These are phyloP conservation scores for Chromobotia macracanthus DNA, from an alignment of 2,797 vertebrate species.

Conservation along the genomic window DNA sequence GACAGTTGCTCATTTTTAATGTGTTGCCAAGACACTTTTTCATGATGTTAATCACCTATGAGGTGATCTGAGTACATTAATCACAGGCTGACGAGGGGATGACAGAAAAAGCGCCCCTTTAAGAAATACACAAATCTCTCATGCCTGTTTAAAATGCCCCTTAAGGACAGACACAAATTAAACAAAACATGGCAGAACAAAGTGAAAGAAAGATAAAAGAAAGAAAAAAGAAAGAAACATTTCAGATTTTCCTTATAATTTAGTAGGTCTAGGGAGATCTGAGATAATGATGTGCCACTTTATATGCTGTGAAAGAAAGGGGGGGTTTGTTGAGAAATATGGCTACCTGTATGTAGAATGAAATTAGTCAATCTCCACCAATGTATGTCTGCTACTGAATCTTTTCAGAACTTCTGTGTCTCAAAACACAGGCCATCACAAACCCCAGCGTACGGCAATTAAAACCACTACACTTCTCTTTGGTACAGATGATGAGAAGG, in stretches of 20 bases:
- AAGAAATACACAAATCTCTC: slow-evolving; percentile 33
- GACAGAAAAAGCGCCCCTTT: slow-evolving; percentile 33
- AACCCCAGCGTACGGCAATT: slow-evolving; percentile 74
- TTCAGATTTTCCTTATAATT: slow-evolving; percentile 73
- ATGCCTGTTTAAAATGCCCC: slow-evolving; percentile 32
- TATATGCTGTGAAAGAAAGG: background rate
- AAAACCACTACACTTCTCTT: slow-evolving; percentile 73
- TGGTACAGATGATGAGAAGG: slow-evolving; percentile 66
- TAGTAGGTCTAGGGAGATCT: slow-evolving; percentile 69
- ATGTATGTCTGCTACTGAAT: slow-evolving; percentile 54
- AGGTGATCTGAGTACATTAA: slow-evolving; percentile 73
- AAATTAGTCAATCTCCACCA: background rate
- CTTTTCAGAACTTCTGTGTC: slow-evolving; percentile 70
- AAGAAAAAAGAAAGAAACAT: slow-evolving; percentile 37
- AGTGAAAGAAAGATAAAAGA: background rate
- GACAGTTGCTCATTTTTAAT: slow-evolving; percentile 51
- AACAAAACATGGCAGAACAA: slow-evolving; percentile 28
- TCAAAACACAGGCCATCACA: slow-evolving; percentile 72
- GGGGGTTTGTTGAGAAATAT: no score
- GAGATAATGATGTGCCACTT: slow-evolving; percentile 22
- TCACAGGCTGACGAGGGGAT: slow-evolving; percentile 65
- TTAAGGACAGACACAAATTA: slow-evolving; percentile 39
- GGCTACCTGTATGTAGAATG: slow-evolving; percentile 22
- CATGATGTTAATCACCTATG: slow-evolving; percentile 66
- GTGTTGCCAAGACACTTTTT: slow-evolving; percentile 45